Evolutionary conservation across 2,888 invertebrate genomes (phyloP).

Genomic region (Eulithis prunata): DNA sequence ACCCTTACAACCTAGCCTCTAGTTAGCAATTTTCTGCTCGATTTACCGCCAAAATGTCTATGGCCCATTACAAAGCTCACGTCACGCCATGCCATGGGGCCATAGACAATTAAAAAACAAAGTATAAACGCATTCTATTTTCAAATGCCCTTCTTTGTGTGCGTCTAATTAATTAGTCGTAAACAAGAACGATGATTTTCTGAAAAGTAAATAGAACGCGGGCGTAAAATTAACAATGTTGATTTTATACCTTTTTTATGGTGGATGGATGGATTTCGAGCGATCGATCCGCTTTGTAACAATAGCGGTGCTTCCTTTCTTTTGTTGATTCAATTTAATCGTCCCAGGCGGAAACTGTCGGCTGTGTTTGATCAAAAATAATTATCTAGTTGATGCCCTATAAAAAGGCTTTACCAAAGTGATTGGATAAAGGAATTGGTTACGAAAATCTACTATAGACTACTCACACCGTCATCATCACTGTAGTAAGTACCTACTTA

Average conservation of each 20-base stretch:
- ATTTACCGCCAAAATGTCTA: conserved; percentile 74
- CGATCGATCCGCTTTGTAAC: conserved; percentile 52
- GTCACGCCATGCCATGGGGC: conserved; percentile 62
- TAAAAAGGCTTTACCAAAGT: conserved; percentile 23
- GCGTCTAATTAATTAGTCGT: conserved; percentile 79
- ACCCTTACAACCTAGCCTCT: conserved; percentile 57
- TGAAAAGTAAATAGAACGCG: conserved; percentile 76
- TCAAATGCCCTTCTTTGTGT: conserved; percentile 62
- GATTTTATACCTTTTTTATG: conserved; percentile 64
- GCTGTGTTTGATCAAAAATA: conserved; percentile 43
- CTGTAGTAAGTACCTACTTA: background rate
- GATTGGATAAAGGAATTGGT: conserved; percentile 20
- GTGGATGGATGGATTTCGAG: conserved; percentile 53
- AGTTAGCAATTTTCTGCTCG: conserved; percentile 80
- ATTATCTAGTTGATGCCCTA: conserved; percentile 29
- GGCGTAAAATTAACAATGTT: conserved; percentile 76
- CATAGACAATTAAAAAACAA: conserved; percentile 72
- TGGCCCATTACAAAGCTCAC: conserved; percentile 62
- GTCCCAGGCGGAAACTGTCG: conserved; percentile 41
- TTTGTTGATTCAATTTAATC: conserved; percentile 62
- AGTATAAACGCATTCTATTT: conserved; percentile 58
- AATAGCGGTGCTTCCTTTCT: conserved; percentile 60
- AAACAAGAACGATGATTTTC: conserved; percentile 82
- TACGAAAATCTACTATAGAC: background rate
- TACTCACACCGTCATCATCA: background rate